Evolutionary conservation across 2,797 vertebrate species (phyloP).

Genomic region (Gymnodraco acuticeps): DNA sequence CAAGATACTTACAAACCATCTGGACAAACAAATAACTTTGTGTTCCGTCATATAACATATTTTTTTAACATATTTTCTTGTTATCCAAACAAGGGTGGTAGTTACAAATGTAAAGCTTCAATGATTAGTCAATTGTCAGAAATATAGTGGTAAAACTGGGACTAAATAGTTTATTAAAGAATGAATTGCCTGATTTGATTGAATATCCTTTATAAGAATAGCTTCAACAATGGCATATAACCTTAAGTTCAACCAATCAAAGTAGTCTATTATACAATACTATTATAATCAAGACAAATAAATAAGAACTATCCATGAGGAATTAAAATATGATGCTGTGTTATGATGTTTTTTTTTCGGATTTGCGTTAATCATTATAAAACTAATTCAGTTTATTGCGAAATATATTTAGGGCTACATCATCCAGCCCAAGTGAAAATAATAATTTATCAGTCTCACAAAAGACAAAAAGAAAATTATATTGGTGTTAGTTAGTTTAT

Average conservation of each 20-base stretch:
- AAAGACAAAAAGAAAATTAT: constrained; percentile 4
- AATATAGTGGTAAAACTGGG: background rate
- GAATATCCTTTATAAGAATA: background rate
- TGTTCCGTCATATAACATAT: too few species aligned
- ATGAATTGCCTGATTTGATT: background rate
- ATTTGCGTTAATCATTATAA: background rate
- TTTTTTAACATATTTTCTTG: too few species aligned
- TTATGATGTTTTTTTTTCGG: background rate
- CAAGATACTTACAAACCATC: too few species aligned
- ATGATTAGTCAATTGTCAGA: too few species aligned
- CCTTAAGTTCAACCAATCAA: background rate
- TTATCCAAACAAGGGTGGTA: background rate
- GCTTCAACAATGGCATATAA: background rate
- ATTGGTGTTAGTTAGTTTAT: constrained; percentile 24
- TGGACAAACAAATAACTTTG: too few species aligned
- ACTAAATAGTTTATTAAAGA: background rate
- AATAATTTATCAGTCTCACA: background rate
- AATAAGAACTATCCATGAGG: background rate
- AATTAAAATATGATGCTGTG: background rate
- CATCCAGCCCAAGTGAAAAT: background rate
- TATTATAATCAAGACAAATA: background rate
- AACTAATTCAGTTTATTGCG: background rate
- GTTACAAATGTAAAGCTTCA: background rate
- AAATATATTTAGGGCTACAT: background rate
- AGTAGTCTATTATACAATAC: background rate